Evolutionary conservation across 1,140 invertebrate species (phyloP), one percentile per base, ranked within the genome.

Genomic region (Eulimnadia texana): DNA sequence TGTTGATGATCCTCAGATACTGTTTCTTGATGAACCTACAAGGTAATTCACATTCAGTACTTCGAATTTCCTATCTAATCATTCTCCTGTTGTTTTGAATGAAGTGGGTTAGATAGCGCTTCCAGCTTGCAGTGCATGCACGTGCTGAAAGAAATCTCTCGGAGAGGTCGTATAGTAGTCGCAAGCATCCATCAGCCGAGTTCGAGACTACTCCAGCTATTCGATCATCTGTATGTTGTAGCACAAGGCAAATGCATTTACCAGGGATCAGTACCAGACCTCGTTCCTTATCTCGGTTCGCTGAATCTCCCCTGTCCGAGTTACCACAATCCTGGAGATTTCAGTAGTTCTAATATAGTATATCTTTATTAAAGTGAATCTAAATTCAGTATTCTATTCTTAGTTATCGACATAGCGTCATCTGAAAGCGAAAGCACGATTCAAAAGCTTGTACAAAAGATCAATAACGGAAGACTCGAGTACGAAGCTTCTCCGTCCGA

Each of bases 111-210:
- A 56, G 79, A 81, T 67, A 79, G 77, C 64, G 72, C 76, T 3
- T 78, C 77, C 0, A 78, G 77, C 66, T 76, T 75, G 62, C 78
- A 80, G 66, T 81, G 78, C 67, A 72, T 81, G 33, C 65, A 66
- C n/a, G 33, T 73, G 24, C 62, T 75, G 11, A 49, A 83, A 66
- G 69, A 78, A 13, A 71, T 90, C 6, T 84, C 86, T 0, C 72
- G 61, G 20, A 28, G 92, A 68, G 92, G 92, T 0, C 80, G 91
- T 65, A 93, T 91, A 1, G 55, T 57, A 0, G 55, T 97, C 57
- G 93, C 93, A 71, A 96, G 93, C 10, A 96, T 98, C 64, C 94
- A 98, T 74, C 94, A 98, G 70, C 93, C 94, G 3, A 93, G 90
- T 64, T 92, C 93, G 2, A 83, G 92, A 66, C 75, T 97, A n/a